Evolutionary conservation across 2,113 vertebrate genomes (phyloP), one percentile per base, ranked within the genome.

Genomic region (Oceanites oceanicus): DNA sequence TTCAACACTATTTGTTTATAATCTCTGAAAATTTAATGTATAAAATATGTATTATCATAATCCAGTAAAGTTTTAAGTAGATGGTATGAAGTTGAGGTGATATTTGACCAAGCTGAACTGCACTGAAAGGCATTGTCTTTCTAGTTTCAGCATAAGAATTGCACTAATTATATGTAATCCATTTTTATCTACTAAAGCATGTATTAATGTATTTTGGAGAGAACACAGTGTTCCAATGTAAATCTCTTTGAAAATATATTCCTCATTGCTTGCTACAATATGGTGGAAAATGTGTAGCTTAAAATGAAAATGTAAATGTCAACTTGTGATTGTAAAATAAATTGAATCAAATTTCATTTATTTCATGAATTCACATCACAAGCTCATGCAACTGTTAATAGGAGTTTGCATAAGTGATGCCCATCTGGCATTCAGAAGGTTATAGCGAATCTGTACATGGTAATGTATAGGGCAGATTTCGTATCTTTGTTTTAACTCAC

Each of bases 401-500:
- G 40, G 53, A 82, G 42, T 50, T 94, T 66, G 44, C 9, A 2
- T 53, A 63, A 88, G 34, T 30, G 42, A 22, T 84, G 34, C 36
- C 77, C 58, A 29, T 65, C 70, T 75, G 85, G 72, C 8, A 1
- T 65, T 56, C 45, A 52, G 45, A 52, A 68, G 32, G 92, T 97
- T 94, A 27, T 88, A 62, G 59, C 26, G 13, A 89, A 73, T 49
- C 65, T 17, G 10, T 25, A 34, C 30, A 42, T 4, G 11, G 30
- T 65, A 86, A 81, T 9, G 0, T 49, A 16, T 6, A 85, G 66
- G 82, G 59, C 66, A 80, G 86, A 30, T 81, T 85, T 78, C 13
- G 0, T 49, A 62, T 86, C 96, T 96, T 95, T 94, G 86, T 96
- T 97, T 63, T 52, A 36, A 34, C 30, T 94, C 95, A 95, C 94